These are phyloP conservation scores for Chrysolina oricalcia DNA, from an alignment of 2,888 invertebrate species.

Conservation along the genomic window DNA sequence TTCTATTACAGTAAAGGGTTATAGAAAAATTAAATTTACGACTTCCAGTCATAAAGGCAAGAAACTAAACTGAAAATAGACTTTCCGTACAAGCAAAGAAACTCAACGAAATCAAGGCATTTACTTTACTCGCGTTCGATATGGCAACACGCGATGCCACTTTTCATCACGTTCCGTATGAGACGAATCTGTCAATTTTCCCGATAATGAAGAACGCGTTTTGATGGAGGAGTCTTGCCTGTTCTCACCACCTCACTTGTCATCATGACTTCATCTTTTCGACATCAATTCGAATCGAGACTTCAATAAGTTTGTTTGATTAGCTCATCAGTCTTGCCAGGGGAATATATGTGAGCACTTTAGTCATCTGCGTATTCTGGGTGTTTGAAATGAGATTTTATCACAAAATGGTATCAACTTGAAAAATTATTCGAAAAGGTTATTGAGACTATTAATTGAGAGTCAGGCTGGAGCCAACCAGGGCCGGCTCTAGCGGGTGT, in stretches of 20 bases:
- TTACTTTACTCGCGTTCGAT: constrained; percentile 4
- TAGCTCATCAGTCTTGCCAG: constrained; percentile 6
- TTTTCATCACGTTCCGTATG: constrained; percentile 16
- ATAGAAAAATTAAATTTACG: no score
- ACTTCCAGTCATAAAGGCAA: no score
- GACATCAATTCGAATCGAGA: constrained; percentile 16
- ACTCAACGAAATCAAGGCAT: not conserved
- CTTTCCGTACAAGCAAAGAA: not conserved
- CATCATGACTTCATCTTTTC: constrained; percentile 17
- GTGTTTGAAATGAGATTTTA: not conserved
- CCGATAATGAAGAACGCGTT: constrained; percentile 19
- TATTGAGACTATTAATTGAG: no score
- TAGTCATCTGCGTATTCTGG: not conserved
- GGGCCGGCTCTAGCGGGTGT: no score
- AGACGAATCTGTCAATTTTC: not conserved
- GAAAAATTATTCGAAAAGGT: no score
- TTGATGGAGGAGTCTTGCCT: not conserved
- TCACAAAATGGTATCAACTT: no score
- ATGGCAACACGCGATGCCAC: constrained; percentile 5
- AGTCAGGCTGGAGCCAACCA: no score
- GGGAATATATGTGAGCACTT: not conserved
- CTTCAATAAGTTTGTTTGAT: constrained; percentile 12
- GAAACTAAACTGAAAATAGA: not conserved
- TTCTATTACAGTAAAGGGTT: no score
- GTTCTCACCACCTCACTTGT: constrained; percentile 13